Evolutionary conservation across 2,113 vertebrate species (phyloP).

Genomic region (Cervus canadensis): DNA sequence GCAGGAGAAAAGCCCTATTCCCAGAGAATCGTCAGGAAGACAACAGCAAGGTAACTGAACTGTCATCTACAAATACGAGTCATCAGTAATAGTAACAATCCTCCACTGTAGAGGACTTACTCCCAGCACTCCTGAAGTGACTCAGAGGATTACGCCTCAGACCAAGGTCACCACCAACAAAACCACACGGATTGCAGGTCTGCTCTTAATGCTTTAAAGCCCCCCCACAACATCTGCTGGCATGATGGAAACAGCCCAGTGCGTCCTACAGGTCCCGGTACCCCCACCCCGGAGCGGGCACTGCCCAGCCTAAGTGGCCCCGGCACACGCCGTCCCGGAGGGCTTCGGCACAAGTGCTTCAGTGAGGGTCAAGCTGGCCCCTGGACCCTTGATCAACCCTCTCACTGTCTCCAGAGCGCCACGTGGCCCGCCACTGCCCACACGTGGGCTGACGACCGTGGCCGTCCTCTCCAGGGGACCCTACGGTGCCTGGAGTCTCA

Average conservation of each 20-base stretch:
- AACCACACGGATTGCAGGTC: background rate
- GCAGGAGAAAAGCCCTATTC: background rate
- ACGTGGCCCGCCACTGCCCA: background rate
- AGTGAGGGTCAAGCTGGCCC: background rate
- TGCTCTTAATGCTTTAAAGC: background rate
- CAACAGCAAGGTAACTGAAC: background rate
- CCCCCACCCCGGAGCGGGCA: accelerated
- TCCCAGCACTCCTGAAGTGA: background rate
- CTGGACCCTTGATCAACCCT: background rate
- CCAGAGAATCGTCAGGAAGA: background rate
- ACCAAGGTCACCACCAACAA: background rate
- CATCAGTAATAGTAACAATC: accelerated
- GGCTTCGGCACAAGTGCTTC: accelerated
- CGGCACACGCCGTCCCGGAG: background rate
- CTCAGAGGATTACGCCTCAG: background rate
- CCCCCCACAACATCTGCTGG: background rate
- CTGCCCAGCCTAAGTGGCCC: accelerated
- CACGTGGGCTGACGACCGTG: accelerated
- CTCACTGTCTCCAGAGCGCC: background rate
- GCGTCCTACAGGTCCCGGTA: no score
- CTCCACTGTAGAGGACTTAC: background rate
- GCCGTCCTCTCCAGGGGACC: background rate
- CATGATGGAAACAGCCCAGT: background rate
- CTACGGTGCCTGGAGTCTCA: accelerated
- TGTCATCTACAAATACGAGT: background rate